Base-by-base conservation (phyloP, 2,888 invertebrate genomes). In the Tillus elongatus region DNA sequence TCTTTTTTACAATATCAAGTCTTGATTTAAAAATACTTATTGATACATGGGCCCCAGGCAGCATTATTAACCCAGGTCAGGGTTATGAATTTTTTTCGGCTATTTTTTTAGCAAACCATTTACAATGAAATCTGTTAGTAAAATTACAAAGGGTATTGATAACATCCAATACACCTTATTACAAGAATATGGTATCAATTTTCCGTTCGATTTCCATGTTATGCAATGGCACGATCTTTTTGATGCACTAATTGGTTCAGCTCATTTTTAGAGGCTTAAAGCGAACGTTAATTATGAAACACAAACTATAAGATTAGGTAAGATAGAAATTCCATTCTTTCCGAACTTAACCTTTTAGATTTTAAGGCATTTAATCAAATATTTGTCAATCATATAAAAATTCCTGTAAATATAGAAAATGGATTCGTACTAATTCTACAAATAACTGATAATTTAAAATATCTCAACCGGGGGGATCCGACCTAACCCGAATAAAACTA, bases 21-120 rank as follows among this genome's bases (percentile, higher is more conserved):
- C 33, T 16, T 10, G 27, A 41, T 30, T 24, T 38, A 14, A 43
- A 43, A 41, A 30, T 43, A 31, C 15, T 39, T 10, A 43, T 43
- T 11, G 41, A 43, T 16, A 27, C 31, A n/a, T 37, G 43, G 9
- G 43, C 43, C 8, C 29, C 37, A 4, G 33, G 37, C 30, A 41
- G 36, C 10, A 39, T 43, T 12, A 43, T 41, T 27, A 43, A 43
- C 13, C 33, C 30, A 3, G 27, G 10, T 6, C 16, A 29, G n/a
- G 35, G 42, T 14, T 15, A 15, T 8, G 27, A 36, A 26, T 34
- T 31, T 44, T 44, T 24, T 28, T 30, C 35, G 19, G 39, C 2
- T 10, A 34, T 13, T 19, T 42, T 15, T 42, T 39, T 16, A 31
- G 28, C 19, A 35, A 36, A 31, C 24, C 10, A 28, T 43, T 43